These are phyloP conservation scores for Diuraphis noxia DNA, from an alignment of 1,140 invertebrate species.

Conservation along the genomic window DNA sequence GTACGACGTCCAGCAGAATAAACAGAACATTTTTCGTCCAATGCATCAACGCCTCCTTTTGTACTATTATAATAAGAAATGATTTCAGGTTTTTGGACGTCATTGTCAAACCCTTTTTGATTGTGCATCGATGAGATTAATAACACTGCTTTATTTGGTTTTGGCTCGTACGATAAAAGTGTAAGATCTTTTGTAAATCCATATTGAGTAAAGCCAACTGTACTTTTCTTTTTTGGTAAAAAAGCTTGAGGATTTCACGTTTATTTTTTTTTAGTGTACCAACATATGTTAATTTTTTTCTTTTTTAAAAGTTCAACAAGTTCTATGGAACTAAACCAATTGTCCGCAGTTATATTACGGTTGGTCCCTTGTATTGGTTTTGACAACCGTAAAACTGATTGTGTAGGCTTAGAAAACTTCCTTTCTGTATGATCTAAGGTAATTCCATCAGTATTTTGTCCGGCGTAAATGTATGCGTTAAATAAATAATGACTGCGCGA, in stretches of 20 bases:
- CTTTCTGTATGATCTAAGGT: constrained; percentile 56
- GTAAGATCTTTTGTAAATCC: constrained; percentile 51
- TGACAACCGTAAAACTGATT: constrained; percentile 54
- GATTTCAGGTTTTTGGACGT: constrained; percentile 57
- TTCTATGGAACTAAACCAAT: constrained; percentile 59
- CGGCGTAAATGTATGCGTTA: constrained; percentile 58
- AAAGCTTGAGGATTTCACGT: constrained; percentile 55
- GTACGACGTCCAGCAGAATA: constrained; percentile 57
- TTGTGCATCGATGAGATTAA: constrained; percentile 59
- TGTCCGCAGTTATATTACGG: constrained; percentile 59
- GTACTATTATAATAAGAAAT: constrained; percentile 58
- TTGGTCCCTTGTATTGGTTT: constrained; percentile 57
- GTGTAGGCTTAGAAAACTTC: constrained; percentile 17
- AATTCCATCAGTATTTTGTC: constrained; percentile 56
- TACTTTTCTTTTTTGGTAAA: constrained; percentile 2
- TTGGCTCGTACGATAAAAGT: constrained; percentile 53
- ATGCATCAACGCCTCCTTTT: constrained; percentile 59
- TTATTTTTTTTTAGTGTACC: constrained; percentile 56
- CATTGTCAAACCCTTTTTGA: constrained; percentile 55
- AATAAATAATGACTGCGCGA: constrained; percentile 58
- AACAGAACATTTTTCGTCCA: constrained; percentile 58
- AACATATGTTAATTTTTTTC: constrained; percentile 51
- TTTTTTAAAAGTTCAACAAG: constrained; percentile 58
- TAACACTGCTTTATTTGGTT: constrained; percentile 58
- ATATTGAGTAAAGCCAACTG: not conserved